Percentiles rank a stretch among this genome's conserved stretches.
These are phyloP conservation scores for Crocuta crocuta DNA, from an alignment of 2,113 vertebrate species.

Conservation along the genomic window DNA sequence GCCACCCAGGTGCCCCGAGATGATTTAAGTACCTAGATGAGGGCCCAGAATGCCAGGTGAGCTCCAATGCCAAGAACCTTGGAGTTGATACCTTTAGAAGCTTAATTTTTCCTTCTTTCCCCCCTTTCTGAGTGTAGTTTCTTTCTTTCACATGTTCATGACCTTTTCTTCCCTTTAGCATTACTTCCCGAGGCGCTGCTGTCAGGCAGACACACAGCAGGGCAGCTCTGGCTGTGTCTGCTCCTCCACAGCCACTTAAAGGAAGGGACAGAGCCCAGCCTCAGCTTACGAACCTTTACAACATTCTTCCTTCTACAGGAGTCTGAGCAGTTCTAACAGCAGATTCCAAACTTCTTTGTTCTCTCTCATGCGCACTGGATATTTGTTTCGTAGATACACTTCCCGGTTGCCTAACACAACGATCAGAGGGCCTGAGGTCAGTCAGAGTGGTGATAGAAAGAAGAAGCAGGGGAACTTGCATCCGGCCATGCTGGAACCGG, in stretches of 20 bases:
- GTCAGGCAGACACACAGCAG: neutral
- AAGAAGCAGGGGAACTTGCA: neutral
- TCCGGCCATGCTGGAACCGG: neutral
- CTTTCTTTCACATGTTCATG: neutral
- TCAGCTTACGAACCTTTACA: neutral
- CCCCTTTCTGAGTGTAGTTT: neutral
- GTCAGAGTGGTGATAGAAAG: neutral
- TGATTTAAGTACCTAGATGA: neutral
- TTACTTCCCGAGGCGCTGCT: neutral
- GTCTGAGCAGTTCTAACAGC: neutral
- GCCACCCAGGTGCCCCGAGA: no score
- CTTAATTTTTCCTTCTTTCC: neutral
- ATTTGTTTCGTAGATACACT: neutral
- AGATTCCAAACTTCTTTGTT: neutral
- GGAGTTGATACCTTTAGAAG: neutral
- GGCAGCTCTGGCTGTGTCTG: neutral
- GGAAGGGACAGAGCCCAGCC: neutral
- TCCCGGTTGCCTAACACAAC: neutral
- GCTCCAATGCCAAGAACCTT: neutral
- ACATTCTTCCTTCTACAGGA: neutral
- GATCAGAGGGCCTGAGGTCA: neutral
- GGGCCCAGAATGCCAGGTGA: neutral
- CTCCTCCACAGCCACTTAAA: neutral
- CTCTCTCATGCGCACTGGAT: neutral
- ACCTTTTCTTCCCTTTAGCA: neutral